Evolutionary conservation across 2,797 vertebrate genomes (phyloP).

Genomic region (Eupleurogrammus muticus): DNA sequence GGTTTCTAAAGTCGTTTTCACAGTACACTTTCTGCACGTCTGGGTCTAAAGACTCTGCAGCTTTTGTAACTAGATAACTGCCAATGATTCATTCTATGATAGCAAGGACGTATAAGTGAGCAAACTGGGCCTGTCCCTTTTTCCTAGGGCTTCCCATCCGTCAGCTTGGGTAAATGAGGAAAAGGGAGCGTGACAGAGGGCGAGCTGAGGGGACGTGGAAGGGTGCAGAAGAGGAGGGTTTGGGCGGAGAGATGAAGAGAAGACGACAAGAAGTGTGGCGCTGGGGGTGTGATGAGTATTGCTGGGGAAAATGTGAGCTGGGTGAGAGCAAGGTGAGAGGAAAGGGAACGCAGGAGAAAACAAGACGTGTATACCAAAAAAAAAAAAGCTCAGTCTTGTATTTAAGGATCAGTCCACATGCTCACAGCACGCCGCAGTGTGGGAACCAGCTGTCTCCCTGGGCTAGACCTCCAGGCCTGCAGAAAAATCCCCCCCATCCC

Average conservation of each 20-base stretch:
- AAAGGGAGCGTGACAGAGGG: neutral
- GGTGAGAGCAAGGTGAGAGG: slow-evolving; percentile 4
- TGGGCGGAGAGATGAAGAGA: neutral
- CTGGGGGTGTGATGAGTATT: neutral
- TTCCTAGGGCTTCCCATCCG: slow-evolving; percentile 11
- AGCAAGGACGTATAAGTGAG: slow-evolving; percentile 35
- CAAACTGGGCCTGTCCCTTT: slow-evolving; percentile 12
- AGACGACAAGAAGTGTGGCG: neutral
- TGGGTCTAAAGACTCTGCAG: slow-evolving; percentile 22
- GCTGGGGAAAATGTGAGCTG: neutral
- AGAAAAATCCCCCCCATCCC: slow-evolving; percentile 30
- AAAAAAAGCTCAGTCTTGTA: slow-evolving; percentile 12
- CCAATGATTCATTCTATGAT: slow-evolving; percentile 19
- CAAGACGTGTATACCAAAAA: neutral
- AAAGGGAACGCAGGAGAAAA: neutral
- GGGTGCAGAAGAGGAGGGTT: slow-evolving; percentile 13
- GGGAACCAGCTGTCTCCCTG: slow-evolving; percentile 65
- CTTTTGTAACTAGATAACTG: slow-evolving; percentile 16
- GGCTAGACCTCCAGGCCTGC: slow-evolving; percentile 51
- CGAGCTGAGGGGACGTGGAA: slow-evolving; percentile 6
- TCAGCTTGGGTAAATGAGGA: slow-evolving; percentile 12
- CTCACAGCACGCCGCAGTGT: slow-evolving; percentile 43
- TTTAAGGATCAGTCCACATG: slow-evolving; percentile 50
- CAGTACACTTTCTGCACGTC: too few species aligned
- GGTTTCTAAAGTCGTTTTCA: too few species aligned